Conservation (phyloP, 2,888 invertebrate genomes). For the Andrena chrysosceles region DNA sequence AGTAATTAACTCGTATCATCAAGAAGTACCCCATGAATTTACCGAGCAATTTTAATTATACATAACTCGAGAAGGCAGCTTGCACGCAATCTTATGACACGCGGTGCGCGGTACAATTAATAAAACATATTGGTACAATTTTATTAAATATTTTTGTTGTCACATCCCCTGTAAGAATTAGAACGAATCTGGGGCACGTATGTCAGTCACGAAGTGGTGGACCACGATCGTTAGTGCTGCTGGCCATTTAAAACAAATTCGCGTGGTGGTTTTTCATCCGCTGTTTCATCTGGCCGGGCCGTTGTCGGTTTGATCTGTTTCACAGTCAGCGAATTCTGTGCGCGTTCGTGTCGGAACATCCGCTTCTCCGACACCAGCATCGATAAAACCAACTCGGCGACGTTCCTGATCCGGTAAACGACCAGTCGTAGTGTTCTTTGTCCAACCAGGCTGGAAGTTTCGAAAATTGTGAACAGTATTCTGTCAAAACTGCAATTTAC, state of each 20-base stretch:
- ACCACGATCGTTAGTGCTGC: constrained; percentile 40
- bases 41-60: background rate
- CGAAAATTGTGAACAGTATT: constrained; percentile 24
- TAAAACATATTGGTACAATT: background rate
- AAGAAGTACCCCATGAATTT: too few species aligned
- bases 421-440: constrained; percentile 52
- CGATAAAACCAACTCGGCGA: constrained; percentile 70
- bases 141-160: background rate
- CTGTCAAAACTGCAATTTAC: constrained; percentile 20
- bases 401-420: constrained; percentile 65
- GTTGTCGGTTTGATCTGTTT: constrained; percentile 55
- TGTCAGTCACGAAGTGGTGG: constrained; percentile 40
- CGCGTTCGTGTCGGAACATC: constrained; percentile 55
- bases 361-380: constrained; percentile 59
- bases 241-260: constrained; percentile 61
- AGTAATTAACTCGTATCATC: too few species aligned
- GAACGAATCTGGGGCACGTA: constrained; percentile 7
- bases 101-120: background rate
- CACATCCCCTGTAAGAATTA: constrained; percentile 8
- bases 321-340: constrained; percentile 59
- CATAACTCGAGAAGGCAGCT: too few species aligned
- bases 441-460: constrained; percentile 17
- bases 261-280: constrained; percentile 25
- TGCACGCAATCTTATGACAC: too few species aligned
- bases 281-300: constrained; percentile 41